A percentile compares a stretch with the other conserved stretches of the same genome.
Evolutionary conservation across 2,888 invertebrate species (phyloP).

Genomic region (Xanthorhoe spadicearia): DNA sequence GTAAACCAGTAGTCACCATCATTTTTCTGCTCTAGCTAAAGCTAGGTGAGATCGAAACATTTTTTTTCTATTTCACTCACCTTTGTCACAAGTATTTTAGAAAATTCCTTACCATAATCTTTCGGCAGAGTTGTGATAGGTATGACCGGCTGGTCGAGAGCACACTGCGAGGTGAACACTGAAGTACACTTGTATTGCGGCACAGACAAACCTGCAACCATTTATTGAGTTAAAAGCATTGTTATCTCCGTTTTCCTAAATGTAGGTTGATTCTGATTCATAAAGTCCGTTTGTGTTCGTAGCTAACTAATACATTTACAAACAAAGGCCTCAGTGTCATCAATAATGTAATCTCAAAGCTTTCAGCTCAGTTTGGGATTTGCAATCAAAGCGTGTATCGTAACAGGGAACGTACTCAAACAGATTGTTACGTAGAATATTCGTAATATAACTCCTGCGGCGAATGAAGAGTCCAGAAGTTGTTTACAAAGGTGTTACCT

Average conservation of each 20-base stretch:
- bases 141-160: constrained; percentile 29
- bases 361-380: too few relatives aligned
- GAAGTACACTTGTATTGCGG: constrained; percentile 26
- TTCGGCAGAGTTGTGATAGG: constrained; percentile 1
- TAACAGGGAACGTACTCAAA: too few relatives aligned
- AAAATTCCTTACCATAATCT: constrained; percentile 13
- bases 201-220: constrained; percentile 5
- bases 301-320: neutral
- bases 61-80: too few relatives aligned
- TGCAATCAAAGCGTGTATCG: too few relatives aligned
- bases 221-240: neutral
- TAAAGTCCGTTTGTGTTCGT: neutral
- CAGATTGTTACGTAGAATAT: too few relatives aligned
- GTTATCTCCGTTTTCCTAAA: neutral
- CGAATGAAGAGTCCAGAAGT: neutral
- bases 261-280: neutral
- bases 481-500: neutral
- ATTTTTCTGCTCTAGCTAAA: too few relatives aligned
- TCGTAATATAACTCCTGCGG: too few relatives aligned
- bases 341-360: too few relatives aligned
- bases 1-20: too few relatives aligned
- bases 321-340: too few relatives aligned
- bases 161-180: constrained; percentile 41
- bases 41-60: too few relatives aligned
- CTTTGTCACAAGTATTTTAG: neutral